phyloP scores from a whole-genome alignment of 2,888 invertebrate genomes.

The Odontomyia ornata region DNA sequence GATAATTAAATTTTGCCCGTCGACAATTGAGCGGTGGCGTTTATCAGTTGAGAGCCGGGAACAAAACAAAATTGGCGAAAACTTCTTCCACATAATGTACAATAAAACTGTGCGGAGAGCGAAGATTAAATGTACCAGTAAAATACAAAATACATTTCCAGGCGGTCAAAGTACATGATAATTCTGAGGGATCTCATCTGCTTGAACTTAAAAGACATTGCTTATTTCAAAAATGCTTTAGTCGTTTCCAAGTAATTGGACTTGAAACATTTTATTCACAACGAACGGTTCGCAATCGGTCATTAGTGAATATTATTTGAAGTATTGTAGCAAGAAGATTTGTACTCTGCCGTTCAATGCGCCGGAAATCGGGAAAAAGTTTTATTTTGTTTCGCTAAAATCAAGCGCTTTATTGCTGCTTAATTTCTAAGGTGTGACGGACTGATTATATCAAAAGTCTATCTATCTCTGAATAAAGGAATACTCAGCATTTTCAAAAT shows the following conservation, averaged over 20 bases:
- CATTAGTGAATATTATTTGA: background rate
- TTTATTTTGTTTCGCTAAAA: background rate
- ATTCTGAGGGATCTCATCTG: constrained; percentile 45
- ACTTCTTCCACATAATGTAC: constrained; percentile 17
- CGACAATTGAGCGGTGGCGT: constrained; percentile 14
- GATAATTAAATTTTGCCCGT: constrained; percentile 37
- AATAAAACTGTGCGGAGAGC: constrained; percentile 30
- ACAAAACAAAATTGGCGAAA: constrained; percentile 40
- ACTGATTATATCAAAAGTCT: background rate
- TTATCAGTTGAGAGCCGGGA: constrained; percentile 34
- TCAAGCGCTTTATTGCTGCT: background rate
- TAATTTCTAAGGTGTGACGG: background rate
- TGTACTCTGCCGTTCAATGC: constrained; percentile 12
- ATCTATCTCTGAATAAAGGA: too few relatives aligned
- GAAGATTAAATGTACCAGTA: constrained; percentile 40
- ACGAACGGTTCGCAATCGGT: constrained; percentile 5
- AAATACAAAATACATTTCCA: constrained; percentile 15
- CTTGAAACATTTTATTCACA: constrained; percentile 33
- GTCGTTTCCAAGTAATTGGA: constrained; percentile 45
- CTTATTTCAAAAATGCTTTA: constrained; percentile 49
- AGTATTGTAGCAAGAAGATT: background rate
- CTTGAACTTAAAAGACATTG: constrained; percentile 51
- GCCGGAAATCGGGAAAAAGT: background rate
- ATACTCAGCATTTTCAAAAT: constrained; percentile 44
- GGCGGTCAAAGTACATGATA: constrained; percentile 52